Base-by-base conservation (phyloP, 1,140 invertebrate species). In the Asbolus verrucosus region DNA sequence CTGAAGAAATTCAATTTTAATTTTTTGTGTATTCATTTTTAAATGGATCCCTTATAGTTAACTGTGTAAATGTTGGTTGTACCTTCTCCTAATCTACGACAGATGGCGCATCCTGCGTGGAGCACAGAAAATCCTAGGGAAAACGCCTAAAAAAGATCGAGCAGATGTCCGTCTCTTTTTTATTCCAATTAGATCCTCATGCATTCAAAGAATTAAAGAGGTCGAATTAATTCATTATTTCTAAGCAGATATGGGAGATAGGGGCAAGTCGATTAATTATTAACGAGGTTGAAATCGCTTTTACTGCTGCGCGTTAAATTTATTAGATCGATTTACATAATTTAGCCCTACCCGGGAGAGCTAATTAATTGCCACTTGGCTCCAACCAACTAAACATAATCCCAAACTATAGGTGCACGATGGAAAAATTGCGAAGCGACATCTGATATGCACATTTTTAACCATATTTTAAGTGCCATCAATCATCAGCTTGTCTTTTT, bases 291-390 rank as follows among this genome's bases (percentile, higher is more conserved):
- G 14, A 16, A 46, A 46, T 46, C 41, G 41, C 15, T 46, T 19
- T 46, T 46, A 46, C 41, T 46, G 41, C 19, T 46, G 14, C 16
- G 14, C 41, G 41, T 46, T 46, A 46, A 46, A 46, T 19, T 46
- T 46, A 46, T 46, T 46, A 46, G 18, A 46, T 46, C 41, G 41
- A 46, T 46, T 46, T 46, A n/a, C 41, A 46, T 46, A 46, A 46
- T 46, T 46, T 46, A 46, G 16, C 41, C 9, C 15, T 9, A 46
- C 41, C 16, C 15, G 6, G n/a, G 41, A 27, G 24, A 27, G 15
- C 18, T 46, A 46, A 46, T 19, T 46, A 46, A 19, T 46, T 46
- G 18, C 15, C 19, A 19, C 41, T 46, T 46, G 24, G 16, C 41
- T 46, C 9, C 15, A n/a, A 46, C 18, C 41, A n/a, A n/a, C n/a